phyloP scores from a whole-genome alignment of 2,888 invertebrate genomes.

The Andrena marginata region DNA sequence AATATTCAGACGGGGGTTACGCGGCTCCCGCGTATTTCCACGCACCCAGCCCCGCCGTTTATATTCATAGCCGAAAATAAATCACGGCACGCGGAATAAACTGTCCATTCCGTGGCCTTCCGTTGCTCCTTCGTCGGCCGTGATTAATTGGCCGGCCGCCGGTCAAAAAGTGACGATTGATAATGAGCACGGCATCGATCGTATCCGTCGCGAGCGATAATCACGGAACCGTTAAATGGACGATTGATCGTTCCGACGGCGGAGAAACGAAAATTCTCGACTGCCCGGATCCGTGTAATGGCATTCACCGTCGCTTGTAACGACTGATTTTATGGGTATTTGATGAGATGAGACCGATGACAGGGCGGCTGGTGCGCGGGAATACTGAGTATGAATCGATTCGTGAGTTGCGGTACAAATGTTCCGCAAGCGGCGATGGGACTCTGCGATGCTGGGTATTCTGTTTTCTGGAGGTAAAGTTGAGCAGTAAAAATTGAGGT shows the following conservation, averaged over 20 bases:
- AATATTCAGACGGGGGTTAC: slow-evolving; percentile 25
- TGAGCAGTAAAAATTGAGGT: no score
- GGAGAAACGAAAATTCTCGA: slow-evolving; percentile 6
- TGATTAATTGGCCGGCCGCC: slow-evolving; percentile 12
- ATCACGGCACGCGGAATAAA: slow-evolving; percentile 15
- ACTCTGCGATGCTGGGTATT: background rate
- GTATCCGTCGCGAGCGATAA: background rate
- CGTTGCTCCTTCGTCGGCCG: background rate
- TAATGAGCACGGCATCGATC: slow-evolving; percentile 20
- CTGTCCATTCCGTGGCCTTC: background rate
- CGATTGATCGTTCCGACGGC: slow-evolving; percentile 2
- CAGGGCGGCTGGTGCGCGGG: background rate
- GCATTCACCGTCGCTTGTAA: background rate
- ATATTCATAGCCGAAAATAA: slow-evolving; percentile 28
- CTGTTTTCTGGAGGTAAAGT: background rate
- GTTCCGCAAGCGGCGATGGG: background rate
- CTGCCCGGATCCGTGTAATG: background rate
- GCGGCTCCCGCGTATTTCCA: slow-evolving; percentile 13
- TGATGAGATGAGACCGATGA: slow-evolving; percentile 8
- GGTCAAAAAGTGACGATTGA: slow-evolving; percentile 13
- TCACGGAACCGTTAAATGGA: slow-evolving; percentile 1
- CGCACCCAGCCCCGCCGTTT: background rate
- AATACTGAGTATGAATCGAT: background rate
- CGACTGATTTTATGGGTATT: slow-evolving; percentile 1
- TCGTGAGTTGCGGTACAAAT: background rate